These are phyloP conservation scores for Plebejus melissa DNA, from an alignment of 2,888 invertebrate genomes.

Conservation along the genomic window DNA sequence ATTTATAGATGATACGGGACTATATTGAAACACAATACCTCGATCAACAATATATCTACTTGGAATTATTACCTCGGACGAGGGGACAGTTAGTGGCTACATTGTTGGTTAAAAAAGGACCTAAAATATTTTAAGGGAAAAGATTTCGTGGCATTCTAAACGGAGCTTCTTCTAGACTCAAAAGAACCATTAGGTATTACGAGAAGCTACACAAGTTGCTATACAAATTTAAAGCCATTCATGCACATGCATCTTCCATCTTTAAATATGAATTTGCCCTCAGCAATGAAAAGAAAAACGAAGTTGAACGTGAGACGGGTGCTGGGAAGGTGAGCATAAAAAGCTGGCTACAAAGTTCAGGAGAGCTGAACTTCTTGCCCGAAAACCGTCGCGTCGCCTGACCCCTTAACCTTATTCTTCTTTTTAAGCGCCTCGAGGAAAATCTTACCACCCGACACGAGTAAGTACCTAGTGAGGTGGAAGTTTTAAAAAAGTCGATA, in stretches of 20 bases:
- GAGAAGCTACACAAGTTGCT: neutral
- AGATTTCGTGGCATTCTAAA: neutral
- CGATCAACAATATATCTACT: slow-evolving; percentile 17
- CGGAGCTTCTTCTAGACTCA: neutral
- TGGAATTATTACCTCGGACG: neutral
- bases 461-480: slow-evolving; percentile 43
- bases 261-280: neutral
- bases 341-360: slow-evolving; percentile 19
- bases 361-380: slow-evolving; percentile 38
- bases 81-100: neutral
- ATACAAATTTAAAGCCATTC: neutral
- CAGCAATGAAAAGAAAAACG: slow-evolving; percentile 3
- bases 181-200: neutral
- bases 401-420: slow-evolving; percentile 58
- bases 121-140: neutral
- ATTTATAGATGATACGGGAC: slow-evolving; percentile 26
- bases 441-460: slow-evolving; percentile 51
- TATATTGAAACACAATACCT: slow-evolving; percentile 23
- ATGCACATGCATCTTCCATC: neutral
- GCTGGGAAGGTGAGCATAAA: neutral
- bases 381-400: slow-evolving; percentile 45
- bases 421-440: slow-evolving; percentile 54
- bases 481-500: slow-evolving; percentile 24
- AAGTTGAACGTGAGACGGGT: neutral
- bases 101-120: slow-evolving; percentile 1